Percentiles rank a stretch among this genome's conserved stretches.
phyloP scores from a whole-genome alignment of 2,888 invertebrate genomes.

The Sarcophaga subvicina region DNA sequence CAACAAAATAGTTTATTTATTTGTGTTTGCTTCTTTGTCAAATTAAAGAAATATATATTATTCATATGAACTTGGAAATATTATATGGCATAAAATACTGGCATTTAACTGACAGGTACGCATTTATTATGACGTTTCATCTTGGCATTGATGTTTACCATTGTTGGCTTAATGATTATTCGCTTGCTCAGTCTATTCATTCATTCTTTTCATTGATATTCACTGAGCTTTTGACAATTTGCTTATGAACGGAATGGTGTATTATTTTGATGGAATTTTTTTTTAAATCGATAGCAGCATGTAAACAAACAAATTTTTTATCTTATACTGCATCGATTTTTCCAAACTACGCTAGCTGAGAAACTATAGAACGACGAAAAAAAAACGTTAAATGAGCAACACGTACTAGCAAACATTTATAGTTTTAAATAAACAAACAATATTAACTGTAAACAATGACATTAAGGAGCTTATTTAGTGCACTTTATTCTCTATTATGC shows the following conservation, averaged over 20 bases:
- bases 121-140: constrained; percentile 55
- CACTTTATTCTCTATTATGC: neutral
- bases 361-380: neutral
- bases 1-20: constrained; percentile 9
- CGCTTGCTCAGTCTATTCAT: constrained; percentile 28
- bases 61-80: constrained; percentile 38
- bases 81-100: constrained; percentile 12
- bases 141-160: constrained; percentile 59
- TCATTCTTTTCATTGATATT: constrained; percentile 20
- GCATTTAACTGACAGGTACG: constrained; percentile 22
- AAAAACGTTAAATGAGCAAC: too few species aligned
- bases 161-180: constrained; percentile 31
- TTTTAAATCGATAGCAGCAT: constrained; percentile 57
- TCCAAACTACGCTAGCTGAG: constrained; percentile 27
- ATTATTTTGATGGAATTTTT: constrained; percentile 20
- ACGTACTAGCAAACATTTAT: too few species aligned
- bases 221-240: constrained; percentile 61
- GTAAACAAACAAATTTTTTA: constrained; percentile 57
- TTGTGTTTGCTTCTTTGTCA: neutral
- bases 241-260: constrained; percentile 8
- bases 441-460: too few species aligned
- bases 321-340: constrained; percentile 63
- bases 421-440: too few species aligned
- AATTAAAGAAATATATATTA: neutral
- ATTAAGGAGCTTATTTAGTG: neutral